Evolutionary conservation across 2,113 vertebrate species (phyloP), one percentile per base, ranked within the genome.

Genomic region (Gorilla gorilla): DNA sequence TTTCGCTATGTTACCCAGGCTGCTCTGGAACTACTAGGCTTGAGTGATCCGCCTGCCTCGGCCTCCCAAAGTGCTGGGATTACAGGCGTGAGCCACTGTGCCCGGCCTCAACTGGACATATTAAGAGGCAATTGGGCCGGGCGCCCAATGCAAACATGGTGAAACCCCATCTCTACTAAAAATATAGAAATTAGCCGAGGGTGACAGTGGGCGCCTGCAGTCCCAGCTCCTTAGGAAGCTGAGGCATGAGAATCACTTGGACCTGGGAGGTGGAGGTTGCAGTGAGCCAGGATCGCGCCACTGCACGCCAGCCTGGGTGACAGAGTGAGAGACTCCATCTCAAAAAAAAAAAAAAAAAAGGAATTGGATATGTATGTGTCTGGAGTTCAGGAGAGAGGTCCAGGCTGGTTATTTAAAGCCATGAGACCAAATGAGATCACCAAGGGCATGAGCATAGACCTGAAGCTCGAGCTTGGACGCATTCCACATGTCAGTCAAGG

Each of bases 371-470:
- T 57, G 12, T 27, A 18, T 50, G 64, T 82, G 72, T 59, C 40
- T 92, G 38, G 52, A 83, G 35, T 64, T 75, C 50, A 23, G 76
- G 45, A 97, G 40, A 66, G 55, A 43, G 18, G 27, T 96, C 87
- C 48, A 35, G 72, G 59, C 1, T 80, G 70, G 18, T 64, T 40
- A 50, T 52, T 82, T 57, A 57, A 80, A 84, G 76, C 64, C 11
- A 3, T 0, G 55, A 48, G 81, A 13, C 35, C 6, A 79, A 90
- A 38, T 48, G 48, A 78, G 78, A 20, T 83, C 85, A 75, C 13
- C 7, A 9, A 5, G 72, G 40, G 38, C 87, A 52, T 32, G 64
- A 20, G 25, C 8, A 5, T 6, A 70, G 57, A 23, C 1, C 13
- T 3, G 27, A n/a, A 38, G 50, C 10, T 4, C 1, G 30, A 30